These are phyloP conservation scores for Geodia barretti DNA, from an alignment of 37 sponge, comb jelly and placozoan species.

Conservation along the genomic window DNA sequence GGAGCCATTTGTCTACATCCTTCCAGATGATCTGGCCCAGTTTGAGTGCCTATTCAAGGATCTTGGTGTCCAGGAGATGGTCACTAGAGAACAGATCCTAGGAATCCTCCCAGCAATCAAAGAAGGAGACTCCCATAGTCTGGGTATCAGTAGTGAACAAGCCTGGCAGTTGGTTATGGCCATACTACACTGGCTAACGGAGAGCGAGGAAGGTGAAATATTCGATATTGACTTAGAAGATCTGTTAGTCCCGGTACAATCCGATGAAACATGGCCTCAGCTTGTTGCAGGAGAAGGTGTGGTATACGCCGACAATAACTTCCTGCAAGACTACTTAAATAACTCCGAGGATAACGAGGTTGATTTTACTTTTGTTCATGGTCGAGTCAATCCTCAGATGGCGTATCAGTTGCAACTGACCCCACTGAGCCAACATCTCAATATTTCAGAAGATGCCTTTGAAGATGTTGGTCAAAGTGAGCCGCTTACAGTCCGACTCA, in stretches of 20 bases:
- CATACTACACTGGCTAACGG: slow-evolving; percentile 53
- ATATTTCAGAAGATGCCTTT: slow-evolving; percentile 51
- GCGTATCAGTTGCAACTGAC: slow-evolving; percentile 20
- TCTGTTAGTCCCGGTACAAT: slow-evolving; percentile 38
- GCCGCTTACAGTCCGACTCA: slow-evolving; percentile 50
- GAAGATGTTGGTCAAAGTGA: slow-evolving; percentile 65
- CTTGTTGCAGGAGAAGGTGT: slow-evolving; percentile 17
- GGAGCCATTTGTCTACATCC: slow-evolving; percentile 42
- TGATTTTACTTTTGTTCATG: slow-evolving; percentile 14
- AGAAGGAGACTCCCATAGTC: background rate
- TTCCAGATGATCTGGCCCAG: slow-evolving; percentile 10
- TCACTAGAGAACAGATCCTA: slow-evolving; percentile 19
- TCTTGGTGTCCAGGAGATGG: background rate
- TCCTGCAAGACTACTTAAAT: slow-evolving; percentile 4
- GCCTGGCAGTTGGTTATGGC: slow-evolving; percentile 35
- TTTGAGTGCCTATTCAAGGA: background rate
- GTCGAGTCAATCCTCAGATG: slow-evolving; percentile 5
- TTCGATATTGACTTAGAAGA: background rate
- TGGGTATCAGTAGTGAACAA: background rate
- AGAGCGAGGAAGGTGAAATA: slow-evolving; percentile 1
- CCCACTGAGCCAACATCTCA: slow-evolving; percentile 39
- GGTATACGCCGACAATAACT: slow-evolving; percentile 39
- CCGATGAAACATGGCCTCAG: slow-evolving; percentile 9
- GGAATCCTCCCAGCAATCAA: slow-evolving; percentile 25
- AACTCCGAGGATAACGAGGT: slow-evolving; percentile 1